These are phyloP conservation scores for Crotalus viridis DNA, from an alignment of 2,113 vertebrate species.

Conservation along the genomic window DNA sequence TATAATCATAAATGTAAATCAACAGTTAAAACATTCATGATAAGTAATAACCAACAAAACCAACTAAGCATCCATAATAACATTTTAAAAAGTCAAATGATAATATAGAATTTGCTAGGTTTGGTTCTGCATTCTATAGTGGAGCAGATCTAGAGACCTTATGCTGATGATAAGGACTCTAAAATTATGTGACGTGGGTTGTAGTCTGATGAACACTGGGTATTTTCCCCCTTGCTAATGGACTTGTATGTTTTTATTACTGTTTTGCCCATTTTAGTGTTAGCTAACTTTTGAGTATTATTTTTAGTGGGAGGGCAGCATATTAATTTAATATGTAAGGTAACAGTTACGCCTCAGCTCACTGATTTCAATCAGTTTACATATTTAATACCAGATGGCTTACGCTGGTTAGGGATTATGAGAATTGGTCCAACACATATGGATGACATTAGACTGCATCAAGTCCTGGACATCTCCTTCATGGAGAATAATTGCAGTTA, in stretches of 20 bases:
- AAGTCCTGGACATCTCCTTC: not conserved
- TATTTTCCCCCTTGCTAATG: not conserved
- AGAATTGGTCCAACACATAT: not conserved
- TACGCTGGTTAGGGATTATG: not conserved
- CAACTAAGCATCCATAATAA: not conserved
- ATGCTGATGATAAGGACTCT: not conserved
- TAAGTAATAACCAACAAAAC: not conserved
- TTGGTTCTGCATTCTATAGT: not conserved
- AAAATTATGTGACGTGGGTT: not conserved
- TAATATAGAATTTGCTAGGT: not conserved
- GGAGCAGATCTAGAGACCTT: not conserved
- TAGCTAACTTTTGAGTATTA: not conserved
- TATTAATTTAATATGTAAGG: not conserved
- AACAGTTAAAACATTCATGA: not conserved
- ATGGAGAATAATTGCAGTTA: not conserved
- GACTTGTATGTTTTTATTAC: not conserved
- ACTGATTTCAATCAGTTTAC: not conserved
- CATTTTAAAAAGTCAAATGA: not conserved
- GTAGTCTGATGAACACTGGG: not conserved
- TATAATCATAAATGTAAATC: not conserved
- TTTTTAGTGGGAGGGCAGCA: not conserved
- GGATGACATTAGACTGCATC: not conserved
- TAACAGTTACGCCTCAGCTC: not conserved
- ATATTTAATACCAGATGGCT: not conserved
- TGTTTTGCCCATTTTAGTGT: not conserved